Evolutionary conservation across 2,888 invertebrate genomes (phyloP), one percentile per base, ranked within the genome.

Genomic region (Kryphioiulus occultus): DNA sequence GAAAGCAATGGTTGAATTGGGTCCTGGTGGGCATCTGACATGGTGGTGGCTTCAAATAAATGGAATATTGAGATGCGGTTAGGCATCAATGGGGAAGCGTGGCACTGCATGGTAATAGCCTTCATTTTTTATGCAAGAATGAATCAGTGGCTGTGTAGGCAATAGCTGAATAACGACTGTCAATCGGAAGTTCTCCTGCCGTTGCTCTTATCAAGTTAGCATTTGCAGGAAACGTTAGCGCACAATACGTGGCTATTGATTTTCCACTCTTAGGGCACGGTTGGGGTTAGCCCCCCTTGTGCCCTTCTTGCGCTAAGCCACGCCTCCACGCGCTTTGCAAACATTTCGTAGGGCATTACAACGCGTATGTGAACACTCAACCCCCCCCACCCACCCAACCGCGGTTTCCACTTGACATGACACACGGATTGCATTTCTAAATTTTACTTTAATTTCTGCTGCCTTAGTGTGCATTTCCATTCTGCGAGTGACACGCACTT

Each of bases 371-470:
- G 44, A 44, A 44, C 44, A 12, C 44, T 44, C 44, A 44, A 1
- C 44, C 44, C 59, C 22, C 22, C 7, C 78, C 78, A 78, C 78
- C 68, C 68, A 68, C 22, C 68, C 68, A 68, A 26, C 68, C 68
- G 26, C 68, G 68, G 4, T 78, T 78, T 78, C 78, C 78, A 78
- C 78, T 78, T 78, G 78, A 78, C 78, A 78, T 78, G 78, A 78
- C 78, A 78, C 78, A 78, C 30, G 78, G 78, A 78, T 78, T 78
- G 78, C 78, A 78, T 78, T 78, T 78, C 78, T 30, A 26, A 30
- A 78, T 78, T 78, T 78, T 78, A 78, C 78, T 78, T 78, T 78
- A 78, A 78, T 78, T 78, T 78, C 78, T 78, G 78, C 78, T 78
- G 78, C 78, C 78, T 78, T 78, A 78, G 30, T 78, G 78, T 78